Base-by-base conservation (phyloP, 2,797 vertebrate genomes). In the Sebastes oblongus region DNA sequence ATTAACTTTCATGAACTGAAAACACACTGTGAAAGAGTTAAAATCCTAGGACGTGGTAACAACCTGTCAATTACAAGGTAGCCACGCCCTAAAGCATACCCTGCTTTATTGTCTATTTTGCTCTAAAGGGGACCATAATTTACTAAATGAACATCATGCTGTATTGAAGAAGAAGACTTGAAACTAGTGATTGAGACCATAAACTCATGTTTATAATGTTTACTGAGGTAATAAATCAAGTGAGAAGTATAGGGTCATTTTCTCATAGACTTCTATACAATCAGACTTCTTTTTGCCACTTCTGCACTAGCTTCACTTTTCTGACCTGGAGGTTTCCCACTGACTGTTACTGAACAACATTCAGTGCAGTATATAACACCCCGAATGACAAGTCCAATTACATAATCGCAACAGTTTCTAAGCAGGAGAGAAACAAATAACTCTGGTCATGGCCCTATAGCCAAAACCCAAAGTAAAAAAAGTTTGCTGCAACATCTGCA, bases 71-170 rank as follows among this genome's bases (percentile, higher is more conserved):
- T 20, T 4, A 20, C 46, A 50, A 50, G 46, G 46, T 20, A 20
- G 46, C 18, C 18, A 50, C 46, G 18, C 16, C 46, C 7, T 50
- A 50, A 50, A 50, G 46, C 46, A 50, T 20, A 4, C 0, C 46
- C 46, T 8, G 46, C 16, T 50, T 4, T 4, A 50, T 50, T 0
- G 46, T 50, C 18, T 50, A 50, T 50, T 50, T 50, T 0, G 0
- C 18, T 50, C 0, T 50, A 50, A 50, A 50, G 8, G 18, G 46
- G 46, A 50, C 46, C 18, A 20, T 50, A 8, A 50, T 50, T 50
- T 50, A 50, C 0, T 20, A 50, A 50, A 50, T 50, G 46, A 50
- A 20, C 46, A 50, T 50, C 46, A 18, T 20, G 18, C 46, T 20
- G 18, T 50, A 50, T 20, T 50, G 36, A 36, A 36, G 46, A 39